Percentiles rank a stretch among this genome's conserved stretches.
phyloP scores from a whole-genome alignment of 2,888 invertebrate genomes.

The Philaethria dido region DNA sequence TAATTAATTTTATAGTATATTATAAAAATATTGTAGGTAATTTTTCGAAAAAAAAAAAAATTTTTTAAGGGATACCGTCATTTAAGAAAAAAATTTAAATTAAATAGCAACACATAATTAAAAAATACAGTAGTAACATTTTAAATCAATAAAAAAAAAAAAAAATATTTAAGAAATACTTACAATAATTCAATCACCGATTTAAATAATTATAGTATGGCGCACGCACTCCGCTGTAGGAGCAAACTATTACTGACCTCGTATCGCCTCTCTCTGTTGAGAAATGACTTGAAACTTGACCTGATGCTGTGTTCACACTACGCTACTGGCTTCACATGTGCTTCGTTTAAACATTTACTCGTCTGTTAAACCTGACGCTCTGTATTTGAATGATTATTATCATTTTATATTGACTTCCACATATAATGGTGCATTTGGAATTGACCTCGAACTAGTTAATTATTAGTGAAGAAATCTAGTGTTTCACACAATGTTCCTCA shows the following conservation, averaged over 20 bases:
- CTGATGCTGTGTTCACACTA: slow-evolving; percentile 45
- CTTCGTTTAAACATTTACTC: slow-evolving; percentile 9
- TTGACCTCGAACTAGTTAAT: not conserved
- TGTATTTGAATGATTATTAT: not conserved
- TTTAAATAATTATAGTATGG: slow-evolving; percentile 14
- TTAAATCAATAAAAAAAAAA: not conserved
- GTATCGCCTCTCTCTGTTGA: slow-evolving; percentile 61
- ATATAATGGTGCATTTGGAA: not conserved
- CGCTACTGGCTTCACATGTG: slow-evolving; percentile 2
- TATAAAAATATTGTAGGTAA: not conserved
- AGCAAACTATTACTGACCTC: slow-evolving; percentile 57
- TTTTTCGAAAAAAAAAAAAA: not conserved
- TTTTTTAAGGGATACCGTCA: not conserved
- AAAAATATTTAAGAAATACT: slow-evolving; percentile 15
- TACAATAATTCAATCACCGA: slow-evolving; percentile 24
- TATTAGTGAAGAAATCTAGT: not conserved
- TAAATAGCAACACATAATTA: not conserved
- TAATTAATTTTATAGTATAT: not conserved
- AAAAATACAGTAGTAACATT: not conserved
- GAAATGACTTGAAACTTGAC: slow-evolving; percentile 55
- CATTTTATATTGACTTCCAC: not conserved
- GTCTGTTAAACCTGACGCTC: not conserved
- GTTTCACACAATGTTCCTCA: not conserved
- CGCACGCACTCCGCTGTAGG: slow-evolving; percentile 43
- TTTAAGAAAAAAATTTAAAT: not conserved